phyloP scores from a whole-genome alignment of 2,888 invertebrate genomes.

The Amphipoea oculea region DNA sequence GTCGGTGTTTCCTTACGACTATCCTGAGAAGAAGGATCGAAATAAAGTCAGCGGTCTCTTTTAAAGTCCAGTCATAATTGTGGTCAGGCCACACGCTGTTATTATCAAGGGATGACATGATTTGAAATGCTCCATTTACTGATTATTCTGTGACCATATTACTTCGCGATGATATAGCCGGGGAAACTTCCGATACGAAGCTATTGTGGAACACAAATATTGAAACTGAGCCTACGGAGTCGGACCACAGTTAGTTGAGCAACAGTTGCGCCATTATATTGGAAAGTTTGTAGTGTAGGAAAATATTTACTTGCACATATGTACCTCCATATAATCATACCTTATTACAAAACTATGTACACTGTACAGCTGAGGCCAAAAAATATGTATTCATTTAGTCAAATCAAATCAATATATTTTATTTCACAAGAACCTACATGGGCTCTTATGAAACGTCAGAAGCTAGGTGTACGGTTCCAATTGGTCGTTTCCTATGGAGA shows the following conservation, averaged over 20 bases:
- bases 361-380: too few relatives aligned
- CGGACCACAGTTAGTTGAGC: conserved; percentile 56
- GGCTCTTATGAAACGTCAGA: too few relatives aligned
- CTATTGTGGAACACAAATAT: conserved; percentile 67
- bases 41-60: background rate
- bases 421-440: too few relatives aligned
- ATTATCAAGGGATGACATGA: background rate
- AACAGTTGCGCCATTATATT: conserved; percentile 57
- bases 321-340: background rate
- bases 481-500: too few relatives aligned
- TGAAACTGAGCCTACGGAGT: conserved; percentile 60
- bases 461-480: too few relatives aligned
- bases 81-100: too few relatives aligned
- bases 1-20: background rate
- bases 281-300: conserved; percentile 35
- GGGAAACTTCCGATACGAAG: conserved; percentile 62
- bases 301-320: conserved; percentile 33
- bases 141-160: conserved; percentile 39
- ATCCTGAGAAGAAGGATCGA: background rate
- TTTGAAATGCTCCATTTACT: conserved; percentile 26
- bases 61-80: background rate
- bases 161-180: conserved; percentile 53
- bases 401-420: too few relatives aligned
- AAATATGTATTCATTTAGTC: too few relatives aligned
- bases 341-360: background rate